Conservation (phyloP, 1,140 invertebrate species). For the Apis florea region DNA sequence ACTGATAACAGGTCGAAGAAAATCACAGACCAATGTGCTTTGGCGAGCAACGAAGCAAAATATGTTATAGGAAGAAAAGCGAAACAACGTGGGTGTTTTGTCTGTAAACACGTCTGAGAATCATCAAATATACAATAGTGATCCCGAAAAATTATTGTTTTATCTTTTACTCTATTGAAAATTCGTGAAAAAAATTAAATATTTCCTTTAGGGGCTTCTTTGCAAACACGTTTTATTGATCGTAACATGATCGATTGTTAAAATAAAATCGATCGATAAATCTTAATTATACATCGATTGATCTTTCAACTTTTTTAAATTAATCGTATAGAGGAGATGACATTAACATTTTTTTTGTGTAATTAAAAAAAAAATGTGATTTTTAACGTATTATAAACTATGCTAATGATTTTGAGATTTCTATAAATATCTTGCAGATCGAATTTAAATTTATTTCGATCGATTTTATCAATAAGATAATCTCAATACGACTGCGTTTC, state of each 20-base stretch:
- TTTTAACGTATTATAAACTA: background rate
- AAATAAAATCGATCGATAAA: too few species aligned
- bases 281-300: too few species aligned
- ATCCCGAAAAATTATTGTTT: background rate
- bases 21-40: background rate
- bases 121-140: background rate
- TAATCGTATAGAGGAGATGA: too few species aligned
- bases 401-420: background rate
- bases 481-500: background rate
- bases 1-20: background rate
- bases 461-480: background rate
- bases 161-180: too few species aligned
- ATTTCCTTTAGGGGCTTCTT: background rate
- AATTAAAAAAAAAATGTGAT: too few species aligned
- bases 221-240: background rate
- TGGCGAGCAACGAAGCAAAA: background rate
- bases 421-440: background rate
- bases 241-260: too few species aligned
- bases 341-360: too few species aligned
- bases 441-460: background rate
- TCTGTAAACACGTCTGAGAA: background rate
- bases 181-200: background rate
- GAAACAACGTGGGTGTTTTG: background rate
- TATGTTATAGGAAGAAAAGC: background rate
- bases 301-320: too few species aligned